Evolutionary conservation across 2,797 vertebrate genomes (phyloP), one percentile per base, ranked within the genome.

Genomic region (Acanthurus lineatus): DNA sequence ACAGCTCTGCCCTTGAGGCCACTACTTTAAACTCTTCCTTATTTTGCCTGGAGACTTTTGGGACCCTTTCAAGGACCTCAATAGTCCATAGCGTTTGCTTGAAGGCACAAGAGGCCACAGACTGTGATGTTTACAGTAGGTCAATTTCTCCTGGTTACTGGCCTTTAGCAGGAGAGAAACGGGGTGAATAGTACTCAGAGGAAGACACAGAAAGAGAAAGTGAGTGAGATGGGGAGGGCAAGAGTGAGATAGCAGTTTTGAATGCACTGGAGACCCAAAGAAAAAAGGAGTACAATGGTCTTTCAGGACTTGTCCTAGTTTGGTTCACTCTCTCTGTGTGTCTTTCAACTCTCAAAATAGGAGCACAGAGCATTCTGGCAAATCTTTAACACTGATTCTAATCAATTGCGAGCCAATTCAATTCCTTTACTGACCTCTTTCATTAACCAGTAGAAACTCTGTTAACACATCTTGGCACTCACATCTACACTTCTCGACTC

Each of bases 221-320:
- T 63, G 79, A 70, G 76, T 6, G 16, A 22, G 76, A 86, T 65
- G 79, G 82, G 81, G 32, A 35, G 32, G 32, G 32, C 32, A 35
- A 35, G 32, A 35, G 32, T 35, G 93, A 94, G 92, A 90, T 80
- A 65, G 93, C 92, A 92, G 76, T 92, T 93, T 89, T 89, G 57
- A 90, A 92, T 89, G 77, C 92, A 90, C 90, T 19, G 49, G 91
- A 91, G 92, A 90, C 71, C 71, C 51, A 60, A 69, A 86, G 73
- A 73, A 79, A 88, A 92, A 93, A 91, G 64, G 86, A 91, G 90
- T 84, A 89, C 91, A 93, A 90, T 90, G 89, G 91, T 93, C 92
- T 93, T 92, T 93, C 80, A 93, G 92, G 93, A 93, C 91, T 75
- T 90, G 93, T 90, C 93, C 94, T 88, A 93, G 88, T 92, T 94